These are phyloP conservation scores for Rhinichthys klamathensis DNA, from an alignment of 2,113 vertebrate species.

Conservation along the genomic window DNA sequence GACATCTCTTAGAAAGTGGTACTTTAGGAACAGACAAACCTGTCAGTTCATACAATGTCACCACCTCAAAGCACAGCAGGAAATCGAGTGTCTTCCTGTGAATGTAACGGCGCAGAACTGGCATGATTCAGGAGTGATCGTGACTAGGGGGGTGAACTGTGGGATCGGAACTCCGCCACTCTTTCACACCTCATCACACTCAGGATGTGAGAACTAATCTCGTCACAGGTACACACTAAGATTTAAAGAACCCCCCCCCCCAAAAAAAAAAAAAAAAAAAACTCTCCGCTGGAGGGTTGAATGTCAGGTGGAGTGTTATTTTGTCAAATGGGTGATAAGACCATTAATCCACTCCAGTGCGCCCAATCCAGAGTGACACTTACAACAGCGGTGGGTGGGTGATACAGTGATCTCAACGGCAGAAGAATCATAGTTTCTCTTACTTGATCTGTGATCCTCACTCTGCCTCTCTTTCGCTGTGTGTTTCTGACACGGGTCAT, in stretches of 20 bases:
- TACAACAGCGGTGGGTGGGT: slow-evolving; percentile 49
- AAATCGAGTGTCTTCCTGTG: slow-evolving; percentile 1
- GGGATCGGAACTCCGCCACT: slow-evolving; percentile 9
- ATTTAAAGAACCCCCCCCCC: neutral
- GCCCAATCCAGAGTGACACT: slow-evolving; percentile 54
- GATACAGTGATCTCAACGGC: slow-evolving; percentile 54
- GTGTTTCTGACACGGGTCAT: neutral
- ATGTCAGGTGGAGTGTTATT: slow-evolving; percentile 57
- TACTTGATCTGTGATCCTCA: neutral
- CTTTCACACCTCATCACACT: slow-evolving; percentile 45
- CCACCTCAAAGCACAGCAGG: neutral
- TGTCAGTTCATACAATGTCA: slow-evolving; percentile 17
- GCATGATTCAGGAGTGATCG: slow-evolving; percentile 13
- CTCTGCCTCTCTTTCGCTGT: neutral
- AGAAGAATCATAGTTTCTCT: slow-evolving; percentile 36
- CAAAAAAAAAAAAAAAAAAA: neutral
- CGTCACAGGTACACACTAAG: slow-evolving; percentile 49
- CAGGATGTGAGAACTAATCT: slow-evolving; percentile 48
- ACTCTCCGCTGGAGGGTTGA: slow-evolving; percentile 44
- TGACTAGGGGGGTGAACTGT: neutral
- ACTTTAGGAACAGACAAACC: neutral
- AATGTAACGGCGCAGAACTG: slow-evolving; percentile 4
- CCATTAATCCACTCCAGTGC: slow-evolving; percentile 58
- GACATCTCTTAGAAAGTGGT: neutral
- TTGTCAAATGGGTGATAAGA: slow-evolving; percentile 57